phyloP scores from a whole-genome alignment of 1,140 invertebrate genomes.

The Oedothorax gibbosus region DNA sequence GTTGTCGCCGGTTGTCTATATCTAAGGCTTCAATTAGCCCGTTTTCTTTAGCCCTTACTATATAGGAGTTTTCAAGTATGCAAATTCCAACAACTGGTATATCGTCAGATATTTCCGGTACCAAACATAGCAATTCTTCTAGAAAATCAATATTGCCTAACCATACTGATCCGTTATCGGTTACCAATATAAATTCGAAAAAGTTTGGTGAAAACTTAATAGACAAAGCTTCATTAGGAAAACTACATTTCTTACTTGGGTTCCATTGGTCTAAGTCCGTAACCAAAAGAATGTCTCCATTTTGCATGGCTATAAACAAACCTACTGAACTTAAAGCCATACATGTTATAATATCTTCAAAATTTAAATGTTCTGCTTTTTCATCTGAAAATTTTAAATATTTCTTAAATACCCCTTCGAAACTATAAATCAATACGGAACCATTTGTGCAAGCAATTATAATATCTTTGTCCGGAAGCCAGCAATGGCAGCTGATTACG shows the following conservation, averaged over 20 bases:
- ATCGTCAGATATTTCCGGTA: background rate
- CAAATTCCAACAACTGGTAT: conserved; percentile 7
- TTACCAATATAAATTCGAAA: background rate
- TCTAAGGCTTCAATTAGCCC: conserved; percentile 20
- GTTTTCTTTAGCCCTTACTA: conserved; percentile 24
- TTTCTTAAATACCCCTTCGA: background rate
- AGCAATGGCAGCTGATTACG: background rate
- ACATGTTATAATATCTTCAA: background rate
- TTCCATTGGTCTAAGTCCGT: background rate
- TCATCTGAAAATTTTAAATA: background rate
- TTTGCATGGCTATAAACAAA: conserved; percentile 1
- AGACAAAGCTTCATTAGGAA: background rate
- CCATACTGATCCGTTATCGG: background rate
- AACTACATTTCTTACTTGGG: background rate
- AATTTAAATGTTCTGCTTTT: background rate
- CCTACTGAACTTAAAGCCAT: background rate
- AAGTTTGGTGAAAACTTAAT: conserved; percentile 27
- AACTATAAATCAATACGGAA: background rate
- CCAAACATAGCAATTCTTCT: background rate
- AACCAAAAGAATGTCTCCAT: conserved; percentile 19
- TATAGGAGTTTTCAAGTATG: background rate
- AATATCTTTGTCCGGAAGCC: background rate
- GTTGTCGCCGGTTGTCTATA: background rate
- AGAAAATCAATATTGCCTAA: background rate
- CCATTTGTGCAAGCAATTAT: conserved; percentile 8